phyloP scores from a whole-genome alignment of 1,140 invertebrate species.

The Drosophila orena region DNA sequence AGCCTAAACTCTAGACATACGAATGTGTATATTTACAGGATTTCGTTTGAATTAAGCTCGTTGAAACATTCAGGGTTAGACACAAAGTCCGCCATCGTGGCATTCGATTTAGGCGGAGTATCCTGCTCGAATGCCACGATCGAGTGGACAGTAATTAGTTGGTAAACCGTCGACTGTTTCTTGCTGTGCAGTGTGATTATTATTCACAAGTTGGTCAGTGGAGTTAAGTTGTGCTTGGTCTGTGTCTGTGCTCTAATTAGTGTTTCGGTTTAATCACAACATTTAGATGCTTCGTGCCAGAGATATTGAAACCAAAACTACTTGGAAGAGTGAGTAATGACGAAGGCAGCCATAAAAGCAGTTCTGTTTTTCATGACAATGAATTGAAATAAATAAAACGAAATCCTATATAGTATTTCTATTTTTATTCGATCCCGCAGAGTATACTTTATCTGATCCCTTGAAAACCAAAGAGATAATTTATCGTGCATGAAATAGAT shows the following conservation, averaged over 20 bases:
- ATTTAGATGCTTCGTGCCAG: conserved; percentile 47
- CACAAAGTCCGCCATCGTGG: conserved; percentile 22
- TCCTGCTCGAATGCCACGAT: conserved; percentile 11
- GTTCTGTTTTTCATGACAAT: not conserved
- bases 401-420: not conserved
- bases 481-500: not conserved
- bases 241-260: conserved; percentile 49
- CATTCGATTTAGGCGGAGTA: not conserved
- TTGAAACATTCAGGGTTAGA: conserved; percentile 59
- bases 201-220: conserved; percentile 49
- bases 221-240: conserved; percentile 48
- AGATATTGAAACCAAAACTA: conserved; percentile 33
- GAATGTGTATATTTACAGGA: conserved; percentile 50
- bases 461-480: not conserved
- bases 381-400: conserved; percentile 3
- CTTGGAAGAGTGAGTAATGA: conserved; percentile 11
- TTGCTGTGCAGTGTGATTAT: conserved; percentile 32
- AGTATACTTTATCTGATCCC: not conserved
- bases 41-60: conserved; percentile 34
- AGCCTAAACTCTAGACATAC: conserved; percentile 32
- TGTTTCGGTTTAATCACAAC: conserved; percentile 48
- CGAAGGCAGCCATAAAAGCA: conserved; percentile 6
- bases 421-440: too few species aligned
- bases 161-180: conserved; percentile 17
- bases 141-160: conserved; percentile 19